Evolutionary conservation across 2,113 vertebrate species (phyloP).

Genomic region (Sinocyclocheilus rhinocerous): DNA sequence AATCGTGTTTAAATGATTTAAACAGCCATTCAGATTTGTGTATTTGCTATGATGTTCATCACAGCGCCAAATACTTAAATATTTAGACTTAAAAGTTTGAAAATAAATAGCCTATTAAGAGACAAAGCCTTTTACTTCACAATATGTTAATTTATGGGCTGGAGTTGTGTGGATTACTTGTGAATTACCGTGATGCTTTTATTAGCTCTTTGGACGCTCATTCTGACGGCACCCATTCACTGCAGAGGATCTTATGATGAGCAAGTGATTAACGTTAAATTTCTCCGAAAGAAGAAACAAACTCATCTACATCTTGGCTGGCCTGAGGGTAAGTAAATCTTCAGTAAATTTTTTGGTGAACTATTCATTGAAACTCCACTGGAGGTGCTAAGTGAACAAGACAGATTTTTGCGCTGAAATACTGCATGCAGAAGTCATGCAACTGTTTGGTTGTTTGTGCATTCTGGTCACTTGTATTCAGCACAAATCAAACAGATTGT

Average conservation of each 20-base stretch:
- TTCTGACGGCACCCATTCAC: not conserved
- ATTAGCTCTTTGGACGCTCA: not conserved
- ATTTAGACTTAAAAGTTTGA: too few relatives aligned
- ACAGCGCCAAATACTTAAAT: too few relatives aligned
- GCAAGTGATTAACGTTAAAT: not conserved
- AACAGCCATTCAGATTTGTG: too few relatives aligned
- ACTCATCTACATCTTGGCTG: not conserved
- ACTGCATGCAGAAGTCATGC: not conserved
- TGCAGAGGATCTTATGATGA: not conserved
- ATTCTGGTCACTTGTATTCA: not conserved
- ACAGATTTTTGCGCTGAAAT: not conserved
- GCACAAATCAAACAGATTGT: conserved; percentile 30
- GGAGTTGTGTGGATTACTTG: too few relatives aligned
- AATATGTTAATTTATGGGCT: not conserved
- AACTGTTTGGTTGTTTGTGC: not conserved
- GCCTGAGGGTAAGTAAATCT: not conserved
- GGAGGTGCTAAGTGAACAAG: not conserved
- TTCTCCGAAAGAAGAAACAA: not conserved
- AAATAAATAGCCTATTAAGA: too few relatives aligned
- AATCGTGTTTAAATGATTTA: too few relatives aligned
- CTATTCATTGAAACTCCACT: not conserved
- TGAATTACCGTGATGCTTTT: too few relatives aligned
- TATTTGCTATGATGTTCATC: too few relatives aligned
- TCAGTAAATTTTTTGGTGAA: not conserved
- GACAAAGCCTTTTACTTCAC: not conserved